phyloP scores from a whole-genome alignment of 2,888 invertebrate species.

The Trypoxylon attenuatum region DNA sequence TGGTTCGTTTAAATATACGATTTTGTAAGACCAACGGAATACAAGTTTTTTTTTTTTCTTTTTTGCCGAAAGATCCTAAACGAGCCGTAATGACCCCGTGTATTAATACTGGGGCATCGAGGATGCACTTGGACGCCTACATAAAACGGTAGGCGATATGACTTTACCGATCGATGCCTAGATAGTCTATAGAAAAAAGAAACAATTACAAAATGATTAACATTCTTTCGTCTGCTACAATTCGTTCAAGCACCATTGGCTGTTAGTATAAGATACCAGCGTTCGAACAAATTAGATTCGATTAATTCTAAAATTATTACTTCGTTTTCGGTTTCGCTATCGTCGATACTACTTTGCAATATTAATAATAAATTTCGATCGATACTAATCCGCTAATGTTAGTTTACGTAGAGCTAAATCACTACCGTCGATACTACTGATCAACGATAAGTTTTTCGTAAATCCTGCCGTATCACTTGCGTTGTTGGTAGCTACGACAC shows the following conservation, averaged over 20 bases:
- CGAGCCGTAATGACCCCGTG: too few relatives aligned
- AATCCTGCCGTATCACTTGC: slow-evolving; percentile 38
- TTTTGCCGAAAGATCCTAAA: slow-evolving; percentile 42
- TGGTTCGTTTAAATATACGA: slow-evolving; percentile 39
- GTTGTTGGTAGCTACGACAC: slow-evolving; percentile 50
- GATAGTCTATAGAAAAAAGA: too few relatives aligned
- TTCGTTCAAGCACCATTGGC: slow-evolving; percentile 55
- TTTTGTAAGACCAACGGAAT: slow-evolving; percentile 33
- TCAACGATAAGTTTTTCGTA: slow-evolving; percentile 52
- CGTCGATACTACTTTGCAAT: slow-evolving; percentile 47
- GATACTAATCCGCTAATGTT: slow-evolving; percentile 53
- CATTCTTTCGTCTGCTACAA: slow-evolving; percentile 40
- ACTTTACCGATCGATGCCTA: too few relatives aligned
- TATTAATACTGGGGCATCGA: too few relatives aligned
- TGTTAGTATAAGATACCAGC: slow-evolving; percentile 39
- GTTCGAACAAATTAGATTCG: slow-evolving; percentile 50
- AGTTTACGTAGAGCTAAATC: slow-evolving; percentile 56
- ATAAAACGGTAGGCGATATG: too few relatives aligned
- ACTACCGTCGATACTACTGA: slow-evolving; percentile 52
- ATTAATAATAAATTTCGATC: slow-evolving; percentile 46
- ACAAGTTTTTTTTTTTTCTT: too few relatives aligned
- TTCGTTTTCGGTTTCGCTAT: slow-evolving; percentile 41
- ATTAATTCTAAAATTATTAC: slow-evolving; percentile 53
- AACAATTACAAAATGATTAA: slow-evolving; percentile 48
- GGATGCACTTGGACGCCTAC: too few relatives aligned